A percentile compares a stretch with the other conserved stretches of the same genome.
phyloP scores from a whole-genome alignment of 2,888 invertebrate species.

The Neoitamus cyanurus region DNA sequence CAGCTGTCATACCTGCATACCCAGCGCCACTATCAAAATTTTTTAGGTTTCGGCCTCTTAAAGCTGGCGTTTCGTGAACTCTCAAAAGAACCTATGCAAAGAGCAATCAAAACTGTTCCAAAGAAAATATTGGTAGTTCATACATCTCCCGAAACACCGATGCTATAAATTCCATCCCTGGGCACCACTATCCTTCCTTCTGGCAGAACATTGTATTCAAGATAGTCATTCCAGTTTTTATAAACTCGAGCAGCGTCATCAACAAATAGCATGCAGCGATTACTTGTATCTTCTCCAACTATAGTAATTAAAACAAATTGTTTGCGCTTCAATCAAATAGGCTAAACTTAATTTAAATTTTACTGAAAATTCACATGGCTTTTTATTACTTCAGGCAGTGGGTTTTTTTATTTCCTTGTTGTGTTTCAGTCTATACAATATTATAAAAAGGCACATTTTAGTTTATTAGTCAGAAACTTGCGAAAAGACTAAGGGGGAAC shows the following conservation, averaged over 20 bases:
- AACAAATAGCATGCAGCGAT: slow-evolving; percentile 63
- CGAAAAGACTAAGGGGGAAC: no score
- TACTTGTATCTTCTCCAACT: slow-evolving; percentile 53
- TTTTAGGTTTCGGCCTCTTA: not conserved
- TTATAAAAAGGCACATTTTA: no score
- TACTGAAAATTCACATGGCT: no score
- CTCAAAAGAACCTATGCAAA: slow-evolving; percentile 27
- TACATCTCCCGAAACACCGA: slow-evolving; percentile 14
- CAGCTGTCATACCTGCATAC: not conserved
- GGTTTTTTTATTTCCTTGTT: no score
- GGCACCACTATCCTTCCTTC: slow-evolving; percentile 67
- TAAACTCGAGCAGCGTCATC: slow-evolving; percentile 66
- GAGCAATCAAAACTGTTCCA: not conserved
- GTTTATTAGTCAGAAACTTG: no score
- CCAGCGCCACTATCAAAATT: not conserved
- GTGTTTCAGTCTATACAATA: no score
- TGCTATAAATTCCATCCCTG: slow-evolving; percentile 62
- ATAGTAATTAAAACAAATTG: not conserved
- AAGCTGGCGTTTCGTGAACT: not conserved
- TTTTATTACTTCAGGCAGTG: no score
- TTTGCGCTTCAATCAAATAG: no score
- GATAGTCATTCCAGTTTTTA: slow-evolving; percentile 66
- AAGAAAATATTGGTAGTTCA: not conserved
- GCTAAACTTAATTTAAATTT: no score
- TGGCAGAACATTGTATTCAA: slow-evolving; percentile 65